Evolutionary conservation across 2,888 invertebrate species (phyloP).

Genomic region (Lepeophtheirus nordmannii): DNA sequence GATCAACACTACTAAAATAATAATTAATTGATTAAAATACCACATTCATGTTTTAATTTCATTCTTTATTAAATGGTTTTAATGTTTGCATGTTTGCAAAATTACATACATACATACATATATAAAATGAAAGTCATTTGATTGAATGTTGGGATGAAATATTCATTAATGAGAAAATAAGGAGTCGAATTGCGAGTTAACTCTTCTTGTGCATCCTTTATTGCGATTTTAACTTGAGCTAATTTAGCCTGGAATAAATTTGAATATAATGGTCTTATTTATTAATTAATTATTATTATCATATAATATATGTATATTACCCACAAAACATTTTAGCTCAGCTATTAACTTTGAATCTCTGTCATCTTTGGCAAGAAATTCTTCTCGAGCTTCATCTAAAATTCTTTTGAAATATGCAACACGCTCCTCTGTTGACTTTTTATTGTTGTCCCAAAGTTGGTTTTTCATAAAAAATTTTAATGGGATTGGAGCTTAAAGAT

Average conservation of each 20-base stretch:
- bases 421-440: not conserved
- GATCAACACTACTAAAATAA: no score
- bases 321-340: not conserved
- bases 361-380: conserved; percentile 1
- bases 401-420: not conserved
- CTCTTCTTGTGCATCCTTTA: not conserved
- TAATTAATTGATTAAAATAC: no score
- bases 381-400: conserved; percentile 18
- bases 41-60: no score
- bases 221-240: not conserved
- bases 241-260: not conserved
- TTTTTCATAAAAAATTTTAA: not conserved
- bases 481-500: not conserved
- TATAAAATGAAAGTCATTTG: no score
- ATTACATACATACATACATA: no score
- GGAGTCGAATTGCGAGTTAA: no score
- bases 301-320: not conserved
- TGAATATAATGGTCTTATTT: no score
- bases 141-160: no score
- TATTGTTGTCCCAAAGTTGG: not conserved
- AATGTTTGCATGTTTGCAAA: no score
- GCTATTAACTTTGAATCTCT: not conserved
- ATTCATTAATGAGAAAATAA: no score
- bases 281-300: no score
- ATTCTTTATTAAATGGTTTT: no score